Evolutionary conservation across 2,888 invertebrate species (phyloP), one percentile per base, ranked within the genome.

Genomic region (Urechis unicinctus): DNA sequence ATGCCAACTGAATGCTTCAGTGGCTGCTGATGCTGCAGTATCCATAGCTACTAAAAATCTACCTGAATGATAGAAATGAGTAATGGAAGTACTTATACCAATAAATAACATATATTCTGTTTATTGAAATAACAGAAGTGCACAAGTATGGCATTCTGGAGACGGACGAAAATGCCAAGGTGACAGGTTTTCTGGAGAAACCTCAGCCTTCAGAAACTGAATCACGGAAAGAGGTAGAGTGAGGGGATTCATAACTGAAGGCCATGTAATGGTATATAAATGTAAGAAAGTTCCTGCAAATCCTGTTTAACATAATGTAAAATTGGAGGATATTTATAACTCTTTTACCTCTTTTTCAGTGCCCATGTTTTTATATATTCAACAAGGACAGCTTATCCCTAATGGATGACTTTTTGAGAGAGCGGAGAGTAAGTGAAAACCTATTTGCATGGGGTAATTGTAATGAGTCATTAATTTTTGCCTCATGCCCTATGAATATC

Each of bases 61-160:
- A n/a, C n/a, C n/a, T n/a, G n/a, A n/a, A n/a, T n/a, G n/a, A n/a
- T n/a, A n/a, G n/a, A n/a, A n/a, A n/a, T n/a, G n/a, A n/a, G n/a
- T n/a, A n/a, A n/a, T n/a, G n/a, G n/a, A n/a, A n/a, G n/a, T n/a
- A n/a, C n/a, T n/a, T n/a, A n/a, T n/a, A n/a, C n/a, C n/a, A n/a
- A n/a, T n/a, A n/a, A n/a, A n/a, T n/a, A n/a, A n/a, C n/a, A n/a
- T n/a, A n/a, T n/a, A n/a, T n/a, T n/a, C n/a, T n/a, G n/a, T n/a
- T n/a, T n/a, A n/a, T n/a, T n/a, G n/a, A n/a, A 31, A 45, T 57
- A 21, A 1, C 48, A 62, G 62, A 58, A 13, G 62, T 62, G 36
- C 58, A 53, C 30, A 62, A 62, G 42, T 50, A 56, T 55, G 62
- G 62, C 17, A 62, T 62, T 24, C 26, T 62, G 29, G 62, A 62